Percentiles rank a stretch among this genome's conserved stretches.
These are phyloP conservation scores for Tilapia sparmanii DNA, from an alignment of 2,113 vertebrate species.

Conservation along the genomic window DNA sequence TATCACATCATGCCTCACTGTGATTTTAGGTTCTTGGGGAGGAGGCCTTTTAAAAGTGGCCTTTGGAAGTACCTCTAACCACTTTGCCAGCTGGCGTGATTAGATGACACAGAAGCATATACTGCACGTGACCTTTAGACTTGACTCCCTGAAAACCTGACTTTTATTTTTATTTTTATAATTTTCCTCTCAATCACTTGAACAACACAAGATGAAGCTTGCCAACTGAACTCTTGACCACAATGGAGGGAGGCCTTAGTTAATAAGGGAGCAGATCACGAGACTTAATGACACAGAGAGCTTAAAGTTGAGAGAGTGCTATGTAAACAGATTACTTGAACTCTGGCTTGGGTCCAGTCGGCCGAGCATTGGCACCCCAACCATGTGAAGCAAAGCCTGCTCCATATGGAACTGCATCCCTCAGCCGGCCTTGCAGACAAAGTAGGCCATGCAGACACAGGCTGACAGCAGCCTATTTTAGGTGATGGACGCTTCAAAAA, in stretches of 20 bases:
- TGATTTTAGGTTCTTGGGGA: neutral
- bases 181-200: neutral
- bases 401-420: neutral
- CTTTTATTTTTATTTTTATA: neutral
- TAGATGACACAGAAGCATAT: neutral
- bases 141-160: neutral
- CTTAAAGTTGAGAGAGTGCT: conserved; percentile 21
- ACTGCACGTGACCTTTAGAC: neutral
- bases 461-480: neutral
- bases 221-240: neutral
- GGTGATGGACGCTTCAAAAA: neutral
- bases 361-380: neutral
- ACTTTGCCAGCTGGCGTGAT: neutral
- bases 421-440: neutral
- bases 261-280: conserved; percentile 3
- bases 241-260: neutral
- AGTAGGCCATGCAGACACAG: neutral
- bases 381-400: neutral
- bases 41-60: neutral
- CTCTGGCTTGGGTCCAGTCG: conserved; percentile 17
- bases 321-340: conserved; percentile 35
- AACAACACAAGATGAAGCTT: neutral
- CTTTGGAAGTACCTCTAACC: neutral
- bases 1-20: neutral
- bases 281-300: conserved; percentile 10